Evolutionary conservation across 1,140 invertebrate genomes (phyloP).

Genomic region (Cherax destructor): DNA sequence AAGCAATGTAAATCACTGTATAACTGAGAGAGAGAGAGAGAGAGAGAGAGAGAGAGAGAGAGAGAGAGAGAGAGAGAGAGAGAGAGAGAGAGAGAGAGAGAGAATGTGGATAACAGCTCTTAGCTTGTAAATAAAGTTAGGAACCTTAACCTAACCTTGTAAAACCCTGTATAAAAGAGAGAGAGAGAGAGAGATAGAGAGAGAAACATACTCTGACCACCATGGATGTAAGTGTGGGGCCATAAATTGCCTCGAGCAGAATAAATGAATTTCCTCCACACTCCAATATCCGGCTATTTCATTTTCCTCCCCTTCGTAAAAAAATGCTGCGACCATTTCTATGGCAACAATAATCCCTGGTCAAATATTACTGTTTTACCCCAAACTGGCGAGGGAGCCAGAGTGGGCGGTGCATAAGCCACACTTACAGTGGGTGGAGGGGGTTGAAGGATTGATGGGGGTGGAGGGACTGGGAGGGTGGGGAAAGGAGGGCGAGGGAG

Average conservation of each 20-base stretch:
- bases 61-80: too few species aligned
- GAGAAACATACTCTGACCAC: not conserved
- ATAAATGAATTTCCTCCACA: conserved; percentile 41
- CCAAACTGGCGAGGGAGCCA: not conserved
- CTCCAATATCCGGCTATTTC: conserved; percentile 31
- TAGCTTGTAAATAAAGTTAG: too few species aligned
- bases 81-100: too few species aligned
- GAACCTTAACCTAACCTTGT: too few species aligned
- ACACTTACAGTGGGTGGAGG: not conserved
- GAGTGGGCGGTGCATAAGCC: too few species aligned
- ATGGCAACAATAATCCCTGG: conserved; percentile 37
- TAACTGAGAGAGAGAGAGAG: too few species aligned
- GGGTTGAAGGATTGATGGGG: not conserved
- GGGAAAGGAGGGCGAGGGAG: not conserved
- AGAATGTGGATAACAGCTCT: too few species aligned
- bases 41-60: too few species aligned
- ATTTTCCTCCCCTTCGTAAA: conserved; percentile 8
- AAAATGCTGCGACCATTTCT: conserved; percentile 22
- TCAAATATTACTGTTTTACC: conserved; percentile 55
- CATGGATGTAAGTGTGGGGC: not conserved
- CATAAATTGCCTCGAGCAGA: conserved; percentile 39
- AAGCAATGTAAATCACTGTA: too few species aligned
- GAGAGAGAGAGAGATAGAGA: too few species aligned
- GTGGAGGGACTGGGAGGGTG: not conserved
- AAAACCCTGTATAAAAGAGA: too few species aligned